Conservation (phyloP, 35 echinoderm and acorn worm genomes). For the Ptychodera flava region DNA sequence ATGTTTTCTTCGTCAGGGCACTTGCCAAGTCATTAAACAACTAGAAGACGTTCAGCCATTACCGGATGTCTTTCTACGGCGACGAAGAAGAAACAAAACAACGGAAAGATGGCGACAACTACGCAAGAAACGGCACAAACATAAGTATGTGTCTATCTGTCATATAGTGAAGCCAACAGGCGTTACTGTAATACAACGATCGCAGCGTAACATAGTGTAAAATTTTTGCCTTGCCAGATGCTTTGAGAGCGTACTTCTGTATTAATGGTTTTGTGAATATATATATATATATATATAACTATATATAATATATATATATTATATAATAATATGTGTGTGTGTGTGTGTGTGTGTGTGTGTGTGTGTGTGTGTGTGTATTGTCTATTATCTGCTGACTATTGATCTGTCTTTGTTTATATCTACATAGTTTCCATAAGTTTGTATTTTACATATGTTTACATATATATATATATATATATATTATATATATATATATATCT, state of each 20-base stretch:
- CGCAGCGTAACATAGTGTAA: no score
- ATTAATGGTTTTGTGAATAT: no score
- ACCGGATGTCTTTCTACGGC: background rate
- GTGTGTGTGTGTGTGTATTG: background rate
- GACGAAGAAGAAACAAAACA: background rate
- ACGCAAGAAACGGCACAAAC: background rate
- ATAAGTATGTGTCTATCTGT: no score
- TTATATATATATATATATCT: background rate
- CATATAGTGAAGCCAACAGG: no score
- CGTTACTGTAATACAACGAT: no score
- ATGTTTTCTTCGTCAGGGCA: no score
- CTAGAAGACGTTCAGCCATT: background rate
- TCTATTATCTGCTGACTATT: background rate
- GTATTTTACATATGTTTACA: background rate
- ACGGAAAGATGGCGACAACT: background rate
- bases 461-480: slow-evolving; percentile 3
- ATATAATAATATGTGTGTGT: no score
- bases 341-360: no score
- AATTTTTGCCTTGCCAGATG: no score
- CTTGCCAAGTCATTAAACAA: background rate
- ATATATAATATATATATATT: no score
- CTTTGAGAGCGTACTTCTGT: no score
- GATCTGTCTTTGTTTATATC: background rate
- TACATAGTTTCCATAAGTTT: background rate
- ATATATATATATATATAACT: background rate